Base-by-base conservation (phyloP, 2,888 invertebrate genomes). In the Phrixothrix hirtus region DNA sequence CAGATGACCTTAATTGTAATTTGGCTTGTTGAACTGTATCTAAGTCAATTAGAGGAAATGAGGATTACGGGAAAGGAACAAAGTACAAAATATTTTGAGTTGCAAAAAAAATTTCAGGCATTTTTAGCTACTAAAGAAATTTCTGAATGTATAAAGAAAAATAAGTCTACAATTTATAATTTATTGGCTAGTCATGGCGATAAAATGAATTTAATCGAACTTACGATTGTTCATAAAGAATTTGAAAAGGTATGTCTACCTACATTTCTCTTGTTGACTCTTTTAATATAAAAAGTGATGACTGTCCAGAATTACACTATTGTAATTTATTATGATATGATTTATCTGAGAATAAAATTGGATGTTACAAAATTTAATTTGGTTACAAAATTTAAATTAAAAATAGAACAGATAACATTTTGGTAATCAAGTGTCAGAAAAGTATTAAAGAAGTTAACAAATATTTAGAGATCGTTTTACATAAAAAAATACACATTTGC, bases 161-260 rank as follows among this genome's bases (percentile, higher is more conserved):
- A 96, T 66, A 87, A 89, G 61, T 82, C 85, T 1, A 89, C 89
- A 0, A 87, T 98, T 37, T 95, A 95, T 68, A 88, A 92, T 63
- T 74, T 99, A 49, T 91, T 98, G 80, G 86, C 92, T 0, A 92
- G 93, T 56, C 97, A 99, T 69, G 97, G 96, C 0, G 96, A 98
- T 74, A 89, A 92, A 57, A 87, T 89, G 53, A 95, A 95, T 73
- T 77, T 96, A 11, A 87, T 95, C 17, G 88, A 89, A 68, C 81
- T 98, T 42, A 93, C 96, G 0, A 84, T 89, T 26, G 82, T 92
- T 31, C 89, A 95, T 74, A 89, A 91, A 71, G 98, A 99, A 75
- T 94, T 88, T 71, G 94, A 96, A 68, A 88, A 91, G 64, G 74
- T 73, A 59, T 49, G 31, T 55, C 21, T 17, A 12, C 37, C n/a